Percentiles rank a stretch among this genome's conserved stretches.
These are phyloP conservation scores for Charanyca ferruginea DNA, from an alignment of 2,888 invertebrate species.

Conservation along the genomic window DNA sequence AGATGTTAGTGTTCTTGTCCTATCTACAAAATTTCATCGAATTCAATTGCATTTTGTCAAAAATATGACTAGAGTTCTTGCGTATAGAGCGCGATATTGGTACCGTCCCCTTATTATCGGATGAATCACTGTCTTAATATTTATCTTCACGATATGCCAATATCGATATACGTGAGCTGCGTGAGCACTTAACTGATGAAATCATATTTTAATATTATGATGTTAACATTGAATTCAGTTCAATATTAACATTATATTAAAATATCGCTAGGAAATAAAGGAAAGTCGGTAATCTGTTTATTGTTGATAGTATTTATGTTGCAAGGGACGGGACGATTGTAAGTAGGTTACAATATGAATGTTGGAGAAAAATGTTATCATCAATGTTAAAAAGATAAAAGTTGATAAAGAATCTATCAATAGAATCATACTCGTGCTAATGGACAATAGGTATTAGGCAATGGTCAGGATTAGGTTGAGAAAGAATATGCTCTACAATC, in stretches of 20 bases:
- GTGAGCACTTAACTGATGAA: slow-evolving; percentile 41
- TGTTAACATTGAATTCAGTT: slow-evolving; percentile 10
- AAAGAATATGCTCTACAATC: too few species aligned
- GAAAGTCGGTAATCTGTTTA: slow-evolving; percentile 39
- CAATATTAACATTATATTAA: too few species aligned
- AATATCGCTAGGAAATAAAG: slow-evolving; percentile 29
- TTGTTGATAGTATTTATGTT: slow-evolving; percentile 19
- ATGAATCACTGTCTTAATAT: slow-evolving; percentile 53
- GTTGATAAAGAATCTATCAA: slow-evolving; percentile 15
- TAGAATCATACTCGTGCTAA: not conserved
- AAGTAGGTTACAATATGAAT: slow-evolving; percentile 28
- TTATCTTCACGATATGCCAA: slow-evolving; percentile 44
- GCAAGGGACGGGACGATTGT: slow-evolving; percentile 9
- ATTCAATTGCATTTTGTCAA: too few species aligned
- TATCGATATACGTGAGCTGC: not conserved
- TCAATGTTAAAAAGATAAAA: slow-evolving; percentile 28
- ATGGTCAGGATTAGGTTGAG: not conserved
- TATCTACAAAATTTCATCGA: too few species aligned
- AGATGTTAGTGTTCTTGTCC: too few species aligned
- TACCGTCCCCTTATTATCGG: slow-evolving; percentile 14
- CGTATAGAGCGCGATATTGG: not conserved
- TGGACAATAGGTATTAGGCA: not conserved
- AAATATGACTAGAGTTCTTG: not conserved
- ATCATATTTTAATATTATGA: slow-evolving; percentile 32
- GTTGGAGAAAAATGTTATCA: slow-evolving; percentile 24